Base-by-base conservation (phyloP, 2,797 vertebrate species). In the Salarias fasciatus region DNA sequence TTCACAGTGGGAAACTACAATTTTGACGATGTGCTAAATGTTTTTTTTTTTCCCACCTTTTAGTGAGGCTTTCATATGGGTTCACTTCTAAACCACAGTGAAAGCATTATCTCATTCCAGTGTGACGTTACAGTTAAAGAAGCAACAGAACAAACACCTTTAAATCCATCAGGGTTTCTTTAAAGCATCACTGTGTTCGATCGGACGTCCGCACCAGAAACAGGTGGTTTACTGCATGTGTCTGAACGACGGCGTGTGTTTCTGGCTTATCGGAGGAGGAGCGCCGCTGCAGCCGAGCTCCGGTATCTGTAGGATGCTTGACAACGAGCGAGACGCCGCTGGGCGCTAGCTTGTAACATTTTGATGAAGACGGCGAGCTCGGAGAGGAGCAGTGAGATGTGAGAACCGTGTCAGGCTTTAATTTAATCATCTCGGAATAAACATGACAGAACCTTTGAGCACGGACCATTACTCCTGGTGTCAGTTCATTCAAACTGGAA, bases 321-420 rank as follows among this genome's bases (percentile, higher is more conserved):
- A 38, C 43, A 59, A 44, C 51, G 50, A 54, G 14, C 6, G 35
- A 67, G 52, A 12, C 31, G 0, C 36, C 1, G 28, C 55, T 37
- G 59, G 38, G 35, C 13, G 11, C 49, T 35, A 40, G 52, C 56
- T n/a, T 58, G 63, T 38, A 53, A 59, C 53, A 40, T 58, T 80
- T 70, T 82, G 83, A 81, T 75, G 74, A 83, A 49, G 62, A 33
- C 18, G 4, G 11, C 2, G 18, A 46, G 49, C 55, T 48, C 38
- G 0, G 47, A 41, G 54, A 67, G 3, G 3, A 36, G 63, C 14
- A 40, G 31, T 14, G 58, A 51, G 65, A 71, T 40, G 15, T 24
- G 55, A 62, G 45, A 69, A 61, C 53, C 2, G 24, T 55, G 48
- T 69, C 50, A 44, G 35, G 66, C 58, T 53, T 62, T 65, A 60